Base-by-base conservation (phyloP, 1,140 invertebrate genomes). In the Calliopsis andreniformis region DNA sequence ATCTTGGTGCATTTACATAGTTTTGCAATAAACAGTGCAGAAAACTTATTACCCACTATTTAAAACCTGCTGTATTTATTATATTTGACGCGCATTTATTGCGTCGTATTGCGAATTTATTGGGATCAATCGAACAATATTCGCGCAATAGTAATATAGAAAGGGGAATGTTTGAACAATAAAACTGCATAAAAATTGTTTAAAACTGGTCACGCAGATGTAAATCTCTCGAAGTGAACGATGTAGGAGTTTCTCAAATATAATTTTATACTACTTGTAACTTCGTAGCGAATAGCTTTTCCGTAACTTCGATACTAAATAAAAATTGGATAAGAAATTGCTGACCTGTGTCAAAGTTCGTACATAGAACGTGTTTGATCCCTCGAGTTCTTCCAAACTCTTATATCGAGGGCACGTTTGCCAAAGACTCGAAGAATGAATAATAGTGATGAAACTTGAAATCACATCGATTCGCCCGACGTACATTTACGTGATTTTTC, bases 271-370 rank as follows among this genome's bases (percentile, higher is more conserved):
- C 28, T 39, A 45, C 47, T 67, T 64, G 28, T 55, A 67, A 75
- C n/a, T 73, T 73, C 20, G 14, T 35, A 14, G 32, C 28, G 64
- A 59, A 58, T 49, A 58, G 43, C 64, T 69, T 76, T 39, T 42
- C 23, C 12, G 4, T 45, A 68, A 72, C 47, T 78, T 78, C 5
- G 43, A 62, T 43, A 20, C 43, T 49, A 62, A 59, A 73, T 68
- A 51, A 25, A 59, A 66, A 63, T 79, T 30, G 42, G 58, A 62
- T 59, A 70, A 58, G 32, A 76, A 72, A 82, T 49, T 47, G 49
- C 51, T 43, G 20, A 63, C 39, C 47, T 47, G 55, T 53, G 45
- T 78, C 45, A 28, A 83, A 78, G 35, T 82, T 82, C 68, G 62
- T 66, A 66, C 23, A 47, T 35, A 75, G 53, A 25, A 55, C 42